Evolutionary conservation across 2,888 invertebrate genomes (phyloP), one percentile per base, ranked within the genome.

Genomic region (Operophtera brumata): DNA sequence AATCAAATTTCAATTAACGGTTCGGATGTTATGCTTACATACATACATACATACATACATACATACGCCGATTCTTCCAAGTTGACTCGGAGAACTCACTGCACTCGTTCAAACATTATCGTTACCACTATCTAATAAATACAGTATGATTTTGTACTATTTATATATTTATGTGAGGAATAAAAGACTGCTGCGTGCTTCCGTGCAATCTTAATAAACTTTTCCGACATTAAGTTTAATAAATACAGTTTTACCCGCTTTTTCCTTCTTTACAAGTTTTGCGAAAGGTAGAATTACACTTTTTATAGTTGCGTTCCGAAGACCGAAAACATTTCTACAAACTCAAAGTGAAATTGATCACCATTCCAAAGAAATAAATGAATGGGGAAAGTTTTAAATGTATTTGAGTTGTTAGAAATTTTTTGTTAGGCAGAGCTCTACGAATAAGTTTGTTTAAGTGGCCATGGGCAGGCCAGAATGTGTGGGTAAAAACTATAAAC

Each of bases 321-420:
- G 47, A 55, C 59, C 50, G 57, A 53, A 66, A 63, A 62, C 53
- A 57, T 59, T 62, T 37, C 55, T 46, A 46, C 46, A 6, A 36
- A 47, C 28, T 46, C 26, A 59, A 69, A 63, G 59, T 60, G 49
- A 70, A 71, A 70, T 63, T 64, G 57, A 64, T 66, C 44, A 59
- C 49, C 50, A 63, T 63, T 65, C 13, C n/a, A 11, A 34, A 52
- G 59, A 54, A 64, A 59, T 47, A 57, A 53, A 59, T 56, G 65
- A 74, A 70, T 70, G 64, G 57, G 57, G 46, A 69, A 73, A 73
- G 53, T 71, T 73, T 64, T 52, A 32, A 12, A 26, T n/a, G n/a
- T 41, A 41, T 25, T 11, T 6, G 2, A 34, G 4, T 6, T 11
- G n/a, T 4, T 11, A 1, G 11, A 11, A 11, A 0, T 10, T 8